Conservation (phyloP, 2,113 vertebrate species). For the Hydrolagus affinis region DNA sequence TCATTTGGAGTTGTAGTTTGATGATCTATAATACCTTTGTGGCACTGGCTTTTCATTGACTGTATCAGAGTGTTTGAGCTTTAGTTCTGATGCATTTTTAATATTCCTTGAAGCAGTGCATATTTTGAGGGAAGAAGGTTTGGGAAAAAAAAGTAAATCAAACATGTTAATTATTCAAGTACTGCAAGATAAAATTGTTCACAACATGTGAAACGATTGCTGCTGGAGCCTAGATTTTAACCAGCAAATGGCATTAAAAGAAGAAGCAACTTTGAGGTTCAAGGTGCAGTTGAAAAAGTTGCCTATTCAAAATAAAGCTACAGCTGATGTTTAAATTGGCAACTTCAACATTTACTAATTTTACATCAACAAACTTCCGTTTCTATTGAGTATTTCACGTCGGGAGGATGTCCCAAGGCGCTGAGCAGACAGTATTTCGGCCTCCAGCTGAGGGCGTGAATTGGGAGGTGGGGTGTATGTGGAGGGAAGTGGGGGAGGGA, state of each 20-base stretch:
- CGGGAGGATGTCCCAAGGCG: too few species aligned
- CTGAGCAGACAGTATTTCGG: too few species aligned
- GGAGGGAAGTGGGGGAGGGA: too few species aligned
- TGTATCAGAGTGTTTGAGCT: background rate
- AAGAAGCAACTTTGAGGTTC: background rate
- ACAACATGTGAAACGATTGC: background rate
- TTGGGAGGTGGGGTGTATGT: too few species aligned
- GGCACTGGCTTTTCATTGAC: background rate
- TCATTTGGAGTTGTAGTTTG: slow-evolving; percentile 23
- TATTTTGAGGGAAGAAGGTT: background rate
- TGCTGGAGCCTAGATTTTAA: background rate
- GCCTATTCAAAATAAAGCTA: background rate
- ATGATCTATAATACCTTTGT: slow-evolving; percentile 28
- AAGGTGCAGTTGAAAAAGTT: background rate
- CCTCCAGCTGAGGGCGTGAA: too few species aligned
- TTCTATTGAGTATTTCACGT: too few species aligned
- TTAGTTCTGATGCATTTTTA: background rate
- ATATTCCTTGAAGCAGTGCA: background rate
- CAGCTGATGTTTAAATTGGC: too few species aligned
- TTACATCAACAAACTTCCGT: too few species aligned
- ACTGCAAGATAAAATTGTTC: background rate
- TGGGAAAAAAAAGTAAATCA: background rate
- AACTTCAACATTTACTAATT: background rate
- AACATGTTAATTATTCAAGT: background rate
- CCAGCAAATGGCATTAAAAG: background rate